A percentile compares a stretch with the other conserved stretches of the same genome.
phyloP scores from a whole-genome alignment of 2,888 invertebrate species.

The Caenorhabditis sulstoni region DNA sequence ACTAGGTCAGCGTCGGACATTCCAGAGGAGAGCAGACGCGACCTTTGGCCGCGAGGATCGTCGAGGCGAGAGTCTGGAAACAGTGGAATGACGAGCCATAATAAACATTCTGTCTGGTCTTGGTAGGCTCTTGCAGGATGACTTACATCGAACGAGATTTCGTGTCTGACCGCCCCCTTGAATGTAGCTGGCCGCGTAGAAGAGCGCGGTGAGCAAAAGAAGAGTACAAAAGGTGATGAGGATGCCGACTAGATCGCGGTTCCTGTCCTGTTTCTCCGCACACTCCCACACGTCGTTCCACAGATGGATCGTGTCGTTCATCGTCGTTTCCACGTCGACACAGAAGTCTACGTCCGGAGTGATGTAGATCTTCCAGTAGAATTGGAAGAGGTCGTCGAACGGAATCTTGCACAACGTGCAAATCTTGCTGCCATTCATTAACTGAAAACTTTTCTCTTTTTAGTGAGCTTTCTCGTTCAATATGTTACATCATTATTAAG shows the following conservation, averaged over 20 bases:
- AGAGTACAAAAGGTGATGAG: conserved; percentile 69
- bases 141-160: conserved; percentile 76
- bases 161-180: conserved; percentile 74
- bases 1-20: conserved; percentile 45
- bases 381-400: conserved; percentile 74
- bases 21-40: conserved; percentile 71
- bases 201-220: conserved; percentile 72
- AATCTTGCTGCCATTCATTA: conserved; percentile 60
- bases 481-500: not conserved
- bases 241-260: conserved; percentile 40
- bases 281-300: conserved; percentile 79
- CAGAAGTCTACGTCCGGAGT: conserved; percentile 77
- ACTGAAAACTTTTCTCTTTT: conserved; percentile 1
- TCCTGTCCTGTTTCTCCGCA: conserved; percentile 67
- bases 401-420: conserved; percentile 69
- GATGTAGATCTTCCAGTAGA: conserved; percentile 79
- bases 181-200: conserved; percentile 78
- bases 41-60: conserved; percentile 69
- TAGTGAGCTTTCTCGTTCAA: not conserved
- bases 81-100: not conserved
- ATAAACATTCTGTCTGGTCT: too few species aligned
- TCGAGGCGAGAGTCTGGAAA: conserved; percentile 74
- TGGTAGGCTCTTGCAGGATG: too few species aligned
- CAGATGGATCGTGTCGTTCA: conserved; percentile 79
- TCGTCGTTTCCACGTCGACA: conserved; percentile 79